Percentiles rank a stretch among this genome's conserved stretches.
These are phyloP conservation scores for Dryocosmus kuriphilus DNA, from an alignment of 2,888 invertebrate genomes.

Conservation along the genomic window DNA sequence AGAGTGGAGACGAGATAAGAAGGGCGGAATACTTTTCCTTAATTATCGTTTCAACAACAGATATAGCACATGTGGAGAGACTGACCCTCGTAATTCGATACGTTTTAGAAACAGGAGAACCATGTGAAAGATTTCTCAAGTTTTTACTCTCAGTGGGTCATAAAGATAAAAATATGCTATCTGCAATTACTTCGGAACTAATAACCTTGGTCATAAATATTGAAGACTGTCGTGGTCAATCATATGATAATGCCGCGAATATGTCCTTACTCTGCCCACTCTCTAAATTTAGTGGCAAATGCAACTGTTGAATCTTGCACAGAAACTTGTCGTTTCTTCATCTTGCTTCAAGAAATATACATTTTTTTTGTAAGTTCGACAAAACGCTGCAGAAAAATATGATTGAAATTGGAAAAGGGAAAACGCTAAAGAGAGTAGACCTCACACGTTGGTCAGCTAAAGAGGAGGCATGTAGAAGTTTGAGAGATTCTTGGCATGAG, in stretches of 20 bases:
- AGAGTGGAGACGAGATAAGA: slow-evolving; percentile 3
- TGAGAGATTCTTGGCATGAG: slow-evolving; percentile 53
- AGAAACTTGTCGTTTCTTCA: slow-evolving; percentile 33
- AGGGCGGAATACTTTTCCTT: slow-evolving; percentile 17
- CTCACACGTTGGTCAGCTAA: too few relatives aligned
- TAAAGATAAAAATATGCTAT: background rate
- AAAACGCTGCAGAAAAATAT: slow-evolving; percentile 15
- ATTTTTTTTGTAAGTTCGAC: slow-evolving; percentile 13
- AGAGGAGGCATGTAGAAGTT: too few relatives aligned
- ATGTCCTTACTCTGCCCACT: slow-evolving; percentile 56
- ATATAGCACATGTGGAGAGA: slow-evolving; percentile 1
- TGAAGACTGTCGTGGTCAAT: slow-evolving; percentile 55
- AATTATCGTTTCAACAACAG: slow-evolving; percentile 2
- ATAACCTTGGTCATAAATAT: too few relatives aligned
- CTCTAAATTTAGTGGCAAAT: too few relatives aligned
- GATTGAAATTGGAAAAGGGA: slow-evolving; percentile 52
- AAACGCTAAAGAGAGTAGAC: too few relatives aligned
- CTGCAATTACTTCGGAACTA: too few relatives aligned
- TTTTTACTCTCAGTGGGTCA: background rate
- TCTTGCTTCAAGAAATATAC: slow-evolving; percentile 12
- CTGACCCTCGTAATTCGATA: background rate
- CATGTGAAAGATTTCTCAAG: background rate
- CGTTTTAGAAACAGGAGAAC: background rate
- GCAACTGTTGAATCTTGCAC: too few relatives aligned
- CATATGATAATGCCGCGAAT: slow-evolving; percentile 59